Percentiles rank a stretch among this genome's conserved stretches.
Conservation (phyloP, 2,113 vertebrate species). For the Tyrannus savana region DNA sequence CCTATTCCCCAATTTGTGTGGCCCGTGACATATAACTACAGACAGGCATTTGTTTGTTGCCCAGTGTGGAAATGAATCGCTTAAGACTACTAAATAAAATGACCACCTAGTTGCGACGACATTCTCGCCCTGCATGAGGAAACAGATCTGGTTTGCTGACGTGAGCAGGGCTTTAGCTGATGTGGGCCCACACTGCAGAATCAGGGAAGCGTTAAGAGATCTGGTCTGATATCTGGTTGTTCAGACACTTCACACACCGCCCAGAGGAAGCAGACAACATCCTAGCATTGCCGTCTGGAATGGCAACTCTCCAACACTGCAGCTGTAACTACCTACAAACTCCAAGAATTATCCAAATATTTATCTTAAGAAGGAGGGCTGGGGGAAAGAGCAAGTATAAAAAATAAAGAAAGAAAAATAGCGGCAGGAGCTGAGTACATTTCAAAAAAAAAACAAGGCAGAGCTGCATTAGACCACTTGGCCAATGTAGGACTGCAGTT, state of each 20-base stretch:
- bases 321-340: constrained; percentile 29
- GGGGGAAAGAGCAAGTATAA: neutral
- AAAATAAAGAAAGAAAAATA: neutral
- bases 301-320: neutral
- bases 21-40: neutral
- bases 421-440: neutral
- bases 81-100: neutral
- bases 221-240: neutral
- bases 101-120: neutral
- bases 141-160: neutral
- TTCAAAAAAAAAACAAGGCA: neutral
- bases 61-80: neutral
- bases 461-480: neutral
- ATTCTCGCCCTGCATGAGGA: neutral
- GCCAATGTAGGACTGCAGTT: neutral
- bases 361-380: constrained; percentile 16
- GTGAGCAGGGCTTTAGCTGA: neutral
- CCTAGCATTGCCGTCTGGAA: neutral
- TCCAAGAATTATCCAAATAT: constrained; percentile 6
- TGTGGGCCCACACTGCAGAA: neutral
- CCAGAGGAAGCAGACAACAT: neutral
- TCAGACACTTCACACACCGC: neutral
- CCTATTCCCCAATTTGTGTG: neutral
- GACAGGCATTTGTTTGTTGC: neutral
- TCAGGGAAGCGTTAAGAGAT: neutral